Conservation (phyloP, 2,888 invertebrate species). For the Frankliniella fusca region DNA sequence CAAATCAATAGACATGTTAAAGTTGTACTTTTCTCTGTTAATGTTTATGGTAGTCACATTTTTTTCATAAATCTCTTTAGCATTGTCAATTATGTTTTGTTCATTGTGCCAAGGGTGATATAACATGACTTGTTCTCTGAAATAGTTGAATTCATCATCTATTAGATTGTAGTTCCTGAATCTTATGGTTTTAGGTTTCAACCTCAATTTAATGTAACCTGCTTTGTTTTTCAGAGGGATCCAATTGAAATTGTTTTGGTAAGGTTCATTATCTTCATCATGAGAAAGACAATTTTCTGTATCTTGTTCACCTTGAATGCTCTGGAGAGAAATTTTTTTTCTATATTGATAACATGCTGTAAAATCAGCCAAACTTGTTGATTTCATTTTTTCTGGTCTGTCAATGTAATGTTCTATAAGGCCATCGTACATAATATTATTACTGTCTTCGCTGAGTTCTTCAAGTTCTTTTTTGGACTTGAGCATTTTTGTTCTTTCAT, state of each 20-base stretch:
- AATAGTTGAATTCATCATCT: too few species aligned
- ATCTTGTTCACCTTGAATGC: background rate
- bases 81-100: too few species aligned
- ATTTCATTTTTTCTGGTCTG: slow-evolving; percentile 39
- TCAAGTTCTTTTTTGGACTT: background rate
- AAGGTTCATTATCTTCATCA: background rate
- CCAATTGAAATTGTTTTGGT: background rate
- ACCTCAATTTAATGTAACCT: slow-evolving; percentile 10
- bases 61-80: too few species aligned
- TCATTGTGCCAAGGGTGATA: too few species aligned
- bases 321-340: background rate
- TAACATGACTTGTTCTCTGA: too few species aligned
- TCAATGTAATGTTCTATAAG: slow-evolving; percentile 41
- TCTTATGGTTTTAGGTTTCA: slow-evolving; percentile 33
- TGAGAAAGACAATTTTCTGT: background rate
- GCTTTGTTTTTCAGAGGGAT: background rate
- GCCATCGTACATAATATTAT: slow-evolving; percentile 33
- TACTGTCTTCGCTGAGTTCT: background rate
- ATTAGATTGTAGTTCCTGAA: too few species aligned
- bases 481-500: background rate
- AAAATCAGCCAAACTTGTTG: slow-evolving; percentile 41
- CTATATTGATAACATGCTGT: slow-evolving; percentile 35
- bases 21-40: too few species aligned
- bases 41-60: too few species aligned
- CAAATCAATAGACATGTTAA: too few species aligned